These are phyloP conservation scores for Leptoclinus maculatus DNA, from an alignment of 2,797 vertebrate species.

Conservation along the genomic window DNA sequence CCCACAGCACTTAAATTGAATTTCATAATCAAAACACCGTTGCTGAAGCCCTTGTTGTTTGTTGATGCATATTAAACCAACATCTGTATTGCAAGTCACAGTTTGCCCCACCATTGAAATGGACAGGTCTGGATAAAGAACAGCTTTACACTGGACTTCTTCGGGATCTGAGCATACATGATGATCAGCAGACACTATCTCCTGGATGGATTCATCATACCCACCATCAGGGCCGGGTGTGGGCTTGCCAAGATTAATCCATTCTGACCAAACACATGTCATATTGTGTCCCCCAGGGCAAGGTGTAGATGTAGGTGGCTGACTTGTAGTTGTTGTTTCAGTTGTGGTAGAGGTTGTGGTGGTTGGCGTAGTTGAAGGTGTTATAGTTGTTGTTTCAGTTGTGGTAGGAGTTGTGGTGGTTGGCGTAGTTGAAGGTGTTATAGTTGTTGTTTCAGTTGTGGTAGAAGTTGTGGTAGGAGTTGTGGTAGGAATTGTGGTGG, in stretches of 20 bases:
- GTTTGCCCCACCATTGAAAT: slow-evolving; percentile 30
- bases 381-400: neutral
- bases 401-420: slow-evolving; percentile 8
- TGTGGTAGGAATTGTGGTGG: slow-evolving; percentile 22
- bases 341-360: too few relatives aligned
- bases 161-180: slow-evolving; percentile 20
- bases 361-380: too few relatives aligned
- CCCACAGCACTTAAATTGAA: slow-evolving; percentile 45
- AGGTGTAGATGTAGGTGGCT: neutral
- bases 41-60: slow-evolving; percentile 43
- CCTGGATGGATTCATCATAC: slow-evolving; percentile 49
- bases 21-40: slow-evolving; percentile 66
- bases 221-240: slow-evolving; percentile 49
- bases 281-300: slow-evolving; percentile 18
- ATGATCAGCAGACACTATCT: slow-evolving; percentile 26
- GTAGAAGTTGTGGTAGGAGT: too few relatives aligned
- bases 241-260: slow-evolving; percentile 42
- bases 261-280: slow-evolving; percentile 37
- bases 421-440: neutral
- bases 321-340: neutral
- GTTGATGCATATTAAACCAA: slow-evolving; percentile 57
- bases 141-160: slow-evolving; percentile 42
- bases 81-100: slow-evolving; percentile 42
- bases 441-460: neutral
- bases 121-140: slow-evolving; percentile 3